phyloP scores from a whole-genome alignment of 2,797 vertebrate genomes.

The Pseudopleuronectes americanus region DNA sequence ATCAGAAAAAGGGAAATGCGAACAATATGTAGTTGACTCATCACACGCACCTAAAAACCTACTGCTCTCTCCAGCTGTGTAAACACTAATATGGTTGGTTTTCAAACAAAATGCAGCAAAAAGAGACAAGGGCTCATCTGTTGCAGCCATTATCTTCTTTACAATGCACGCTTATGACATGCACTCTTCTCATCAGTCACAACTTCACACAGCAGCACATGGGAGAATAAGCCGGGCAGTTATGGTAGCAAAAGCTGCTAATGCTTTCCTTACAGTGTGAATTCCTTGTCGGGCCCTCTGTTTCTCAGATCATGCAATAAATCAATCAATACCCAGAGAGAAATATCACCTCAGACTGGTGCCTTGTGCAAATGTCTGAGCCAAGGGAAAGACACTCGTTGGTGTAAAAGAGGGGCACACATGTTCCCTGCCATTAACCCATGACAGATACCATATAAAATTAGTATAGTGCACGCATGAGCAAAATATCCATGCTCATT shows the following conservation, averaged over 20 bases:
- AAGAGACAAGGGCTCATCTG: conserved; percentile 67
- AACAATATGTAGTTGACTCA: conserved; percentile 60
- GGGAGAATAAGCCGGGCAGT: conserved; percentile 24
- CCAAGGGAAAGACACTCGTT: conserved; percentile 5
- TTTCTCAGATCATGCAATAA: conserved; percentile 49
- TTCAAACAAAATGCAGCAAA: conserved; percentile 53
- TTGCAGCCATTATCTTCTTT: conserved; percentile 75
- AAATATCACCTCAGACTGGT: conserved; percentile 31
- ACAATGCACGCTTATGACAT: conserved; percentile 71
- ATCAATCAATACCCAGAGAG: conserved; percentile 42
- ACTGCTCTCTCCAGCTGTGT: conserved; percentile 75
- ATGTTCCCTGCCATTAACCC: conserved; percentile 3
- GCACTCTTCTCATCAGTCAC: conserved; percentile 69
- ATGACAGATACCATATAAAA: neutral
- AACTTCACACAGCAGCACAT: conserved; percentile 59
- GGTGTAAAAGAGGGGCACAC: neutral
- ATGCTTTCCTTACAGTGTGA: conserved; percentile 59
- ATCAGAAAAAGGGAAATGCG: conserved; percentile 74
- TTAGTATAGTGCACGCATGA: neutral
- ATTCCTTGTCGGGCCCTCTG: conserved; percentile 33
- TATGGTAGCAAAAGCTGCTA: conserved; percentile 55
- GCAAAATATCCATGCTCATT: neutral
- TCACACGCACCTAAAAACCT: conserved; percentile 77
- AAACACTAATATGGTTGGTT: conserved; percentile 65
- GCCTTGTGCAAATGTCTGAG: conserved; percentile 31